Evolutionary conservation across 2,888 invertebrate species (phyloP).

Genomic region (Heliconius charithonia): DNA sequence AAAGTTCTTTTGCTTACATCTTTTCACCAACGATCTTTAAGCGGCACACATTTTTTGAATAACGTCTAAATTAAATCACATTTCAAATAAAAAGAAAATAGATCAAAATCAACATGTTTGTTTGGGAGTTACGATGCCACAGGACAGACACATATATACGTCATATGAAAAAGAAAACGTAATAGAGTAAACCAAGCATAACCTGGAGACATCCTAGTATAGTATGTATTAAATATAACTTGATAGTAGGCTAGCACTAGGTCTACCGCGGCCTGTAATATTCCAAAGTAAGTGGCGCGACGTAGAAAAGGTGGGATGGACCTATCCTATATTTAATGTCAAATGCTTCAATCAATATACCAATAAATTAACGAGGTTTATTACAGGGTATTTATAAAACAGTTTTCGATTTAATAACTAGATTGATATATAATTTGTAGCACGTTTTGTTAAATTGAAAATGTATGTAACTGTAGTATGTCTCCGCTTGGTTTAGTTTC

Average conservation of each 20-base stretch:
- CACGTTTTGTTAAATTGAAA: neutral
- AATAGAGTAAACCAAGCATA: neutral
- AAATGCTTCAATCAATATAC: conserved; percentile 42
- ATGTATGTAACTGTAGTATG: neutral
- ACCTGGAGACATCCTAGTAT: neutral
- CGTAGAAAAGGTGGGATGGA: conserved; percentile 38
- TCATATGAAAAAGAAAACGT: neutral
- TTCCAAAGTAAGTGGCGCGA: conserved; percentile 38
- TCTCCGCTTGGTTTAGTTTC: neutral
- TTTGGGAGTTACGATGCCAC: neutral
- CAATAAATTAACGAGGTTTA: conserved; percentile 43
- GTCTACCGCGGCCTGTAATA: conserved; percentile 26
- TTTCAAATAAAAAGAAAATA: neutral
- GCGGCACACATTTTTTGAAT: no score
- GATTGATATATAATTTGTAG: neutral
- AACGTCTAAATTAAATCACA: neutral
- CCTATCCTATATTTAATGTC: conserved; percentile 44
- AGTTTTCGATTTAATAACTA: conserved; percentile 10
- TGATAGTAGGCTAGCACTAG: neutral
- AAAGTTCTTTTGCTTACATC: no score
- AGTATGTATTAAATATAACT: conserved; percentile 13
- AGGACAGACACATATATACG: neutral
- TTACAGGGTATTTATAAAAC: conserved; percentile 37
- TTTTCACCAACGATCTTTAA: no score
- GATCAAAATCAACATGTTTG: neutral